These are phyloP conservation scores for Malurus alboscapulatus DNA, from an alignment of 2,113 vertebrate genomes.

Conservation along the genomic window DNA sequence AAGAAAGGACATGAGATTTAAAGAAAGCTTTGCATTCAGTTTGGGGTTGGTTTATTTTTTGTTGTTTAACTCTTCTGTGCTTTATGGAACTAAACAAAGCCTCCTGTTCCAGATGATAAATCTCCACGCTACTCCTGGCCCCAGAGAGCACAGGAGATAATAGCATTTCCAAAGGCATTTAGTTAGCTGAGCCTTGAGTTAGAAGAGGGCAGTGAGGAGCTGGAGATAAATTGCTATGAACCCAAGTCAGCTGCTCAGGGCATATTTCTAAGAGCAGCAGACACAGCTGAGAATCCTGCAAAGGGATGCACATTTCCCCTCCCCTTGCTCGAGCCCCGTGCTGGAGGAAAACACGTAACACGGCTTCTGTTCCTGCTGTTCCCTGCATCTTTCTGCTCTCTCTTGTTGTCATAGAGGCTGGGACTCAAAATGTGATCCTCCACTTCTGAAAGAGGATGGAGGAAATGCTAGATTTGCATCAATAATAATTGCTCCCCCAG, in stretches of 20 bases:
- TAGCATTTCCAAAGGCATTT: slow-evolving; percentile 57
- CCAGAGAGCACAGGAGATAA: slow-evolving; percentile 46
- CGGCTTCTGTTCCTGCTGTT: neutral
- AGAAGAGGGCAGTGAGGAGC: slow-evolving; percentile 42
- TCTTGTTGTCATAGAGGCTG: slow-evolving; percentile 26
- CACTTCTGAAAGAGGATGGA: neutral
- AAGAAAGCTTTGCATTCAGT: neutral
- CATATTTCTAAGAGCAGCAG: slow-evolving; percentile 32
- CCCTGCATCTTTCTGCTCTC: neutral
- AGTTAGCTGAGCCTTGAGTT: slow-evolving; percentile 22
- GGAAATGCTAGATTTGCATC: neutral
- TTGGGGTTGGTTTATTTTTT: neutral
- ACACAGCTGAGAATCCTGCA: slow-evolving; percentile 59
- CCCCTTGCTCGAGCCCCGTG: fast-evolving
- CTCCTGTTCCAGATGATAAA: slow-evolving; percentile 45
- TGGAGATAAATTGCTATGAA: slow-evolving; percentile 47
- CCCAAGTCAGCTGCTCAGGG: slow-evolving; percentile 36
- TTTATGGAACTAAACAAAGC: slow-evolving; percentile 41
- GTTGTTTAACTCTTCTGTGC: neutral
- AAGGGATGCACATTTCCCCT: neutral
- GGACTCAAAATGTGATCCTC: neutral
- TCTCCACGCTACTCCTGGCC: slow-evolving; percentile 1
- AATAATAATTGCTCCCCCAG: neutral
- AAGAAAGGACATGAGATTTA: neutral
- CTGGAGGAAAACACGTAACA: neutral